Conservation (phyloP, 2,888 invertebrate genomes). For the Hydrotaea diabolus region DNA sequence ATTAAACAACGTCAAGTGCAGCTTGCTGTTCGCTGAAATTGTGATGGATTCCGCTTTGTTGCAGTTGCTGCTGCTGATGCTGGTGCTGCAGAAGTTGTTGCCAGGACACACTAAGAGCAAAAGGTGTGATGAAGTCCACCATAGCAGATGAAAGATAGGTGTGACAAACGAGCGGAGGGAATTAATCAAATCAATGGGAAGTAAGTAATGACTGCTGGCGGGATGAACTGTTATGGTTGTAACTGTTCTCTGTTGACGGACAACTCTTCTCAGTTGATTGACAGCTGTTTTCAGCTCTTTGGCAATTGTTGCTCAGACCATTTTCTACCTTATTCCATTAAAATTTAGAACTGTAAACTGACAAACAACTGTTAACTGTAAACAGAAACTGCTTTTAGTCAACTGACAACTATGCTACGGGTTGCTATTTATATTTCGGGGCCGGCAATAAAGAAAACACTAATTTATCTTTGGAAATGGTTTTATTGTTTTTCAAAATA, state of each 20-base stretch:
- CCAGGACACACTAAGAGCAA: not conserved
- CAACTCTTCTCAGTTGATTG: not conserved
- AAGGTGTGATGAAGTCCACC: not conserved
- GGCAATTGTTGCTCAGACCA: too few species aligned
- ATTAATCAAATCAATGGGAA: not conserved
- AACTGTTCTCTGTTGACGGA: not conserved
- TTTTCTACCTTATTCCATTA: too few species aligned
- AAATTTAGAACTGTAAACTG: too few species aligned
- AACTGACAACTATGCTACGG: not conserved
- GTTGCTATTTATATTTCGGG: too few species aligned
- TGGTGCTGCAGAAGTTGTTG: not conserved
- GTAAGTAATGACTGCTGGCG: not conserved
- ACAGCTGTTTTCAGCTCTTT: not conserved
- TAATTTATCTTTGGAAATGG: too few species aligned
- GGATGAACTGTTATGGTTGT: not conserved
- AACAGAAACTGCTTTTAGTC: too few species aligned
- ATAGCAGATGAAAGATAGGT: not conserved
- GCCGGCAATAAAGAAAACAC: too few species aligned
- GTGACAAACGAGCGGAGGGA: not conserved
- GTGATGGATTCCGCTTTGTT: not conserved
- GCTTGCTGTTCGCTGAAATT: conserved; percentile 3
- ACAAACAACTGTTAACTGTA: too few species aligned
- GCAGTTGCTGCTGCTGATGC: too few species aligned
- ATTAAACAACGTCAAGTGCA: conserved; percentile 26
- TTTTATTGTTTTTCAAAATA: too few species aligned